A percentile compares a stretch with the other conserved stretches of the same genome.
These are phyloP conservation scores for Oophaga sylvatica DNA, from an alignment of 2,797 vertebrate genomes.

Conservation along the genomic window DNA sequence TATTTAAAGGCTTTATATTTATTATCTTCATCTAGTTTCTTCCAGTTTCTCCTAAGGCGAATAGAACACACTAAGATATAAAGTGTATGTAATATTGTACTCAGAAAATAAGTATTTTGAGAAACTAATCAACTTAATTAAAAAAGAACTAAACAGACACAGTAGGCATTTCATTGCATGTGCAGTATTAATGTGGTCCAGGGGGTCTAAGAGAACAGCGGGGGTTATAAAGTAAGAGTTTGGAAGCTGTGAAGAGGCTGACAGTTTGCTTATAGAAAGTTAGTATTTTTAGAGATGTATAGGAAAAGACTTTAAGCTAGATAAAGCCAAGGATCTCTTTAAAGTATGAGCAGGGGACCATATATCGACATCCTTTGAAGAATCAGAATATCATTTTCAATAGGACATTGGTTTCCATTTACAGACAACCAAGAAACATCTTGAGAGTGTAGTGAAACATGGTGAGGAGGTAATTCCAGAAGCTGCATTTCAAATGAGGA, in stretches of 20 bases:
- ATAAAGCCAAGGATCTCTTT: background rate
- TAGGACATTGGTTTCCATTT: background rate
- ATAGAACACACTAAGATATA: background rate
- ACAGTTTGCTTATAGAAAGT: background rate
- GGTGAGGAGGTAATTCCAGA: background rate
- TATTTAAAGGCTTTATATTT: background rate
- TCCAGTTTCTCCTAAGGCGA: background rate
- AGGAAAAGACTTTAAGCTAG: background rate
- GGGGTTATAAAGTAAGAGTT: background rate
- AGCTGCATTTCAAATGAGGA: background rate
- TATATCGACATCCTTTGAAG: background rate
- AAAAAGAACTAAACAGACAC: background rate
- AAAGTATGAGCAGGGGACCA: background rate
- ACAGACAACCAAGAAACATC: background rate
- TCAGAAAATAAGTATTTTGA: background rate
- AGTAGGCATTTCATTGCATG: background rate
- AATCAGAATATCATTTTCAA: background rate
- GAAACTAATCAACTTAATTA: conserved; percentile 15
- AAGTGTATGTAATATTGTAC: background rate
- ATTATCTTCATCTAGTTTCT: background rate
- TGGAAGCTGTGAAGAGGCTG: background rate
- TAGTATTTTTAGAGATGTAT: background rate
- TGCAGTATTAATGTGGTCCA: conserved; percentile 14
- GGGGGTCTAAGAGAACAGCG: background rate
- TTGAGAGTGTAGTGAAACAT: background rate